Evolutionary conservation across 2,888 invertebrate genomes (phyloP).

Genomic region (Cheilosia impressa): DNA sequence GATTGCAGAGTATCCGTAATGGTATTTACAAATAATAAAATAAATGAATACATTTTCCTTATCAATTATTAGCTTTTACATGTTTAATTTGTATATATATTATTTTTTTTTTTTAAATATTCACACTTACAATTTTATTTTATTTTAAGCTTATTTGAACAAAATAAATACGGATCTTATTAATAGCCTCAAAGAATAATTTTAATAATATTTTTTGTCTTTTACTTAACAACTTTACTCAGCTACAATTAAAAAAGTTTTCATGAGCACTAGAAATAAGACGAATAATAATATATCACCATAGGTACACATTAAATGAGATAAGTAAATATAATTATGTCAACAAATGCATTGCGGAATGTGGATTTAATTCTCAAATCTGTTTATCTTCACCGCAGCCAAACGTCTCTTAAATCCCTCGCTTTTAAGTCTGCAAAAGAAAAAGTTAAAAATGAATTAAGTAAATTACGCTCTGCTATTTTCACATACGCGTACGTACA

Average conservation of each 20-base stretch:
- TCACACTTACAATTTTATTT: background rate
- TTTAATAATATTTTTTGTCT: slow-evolving; percentile 43
- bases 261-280: slow-evolving; percentile 10
- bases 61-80: background rate
- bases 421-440: slow-evolving; percentile 45
- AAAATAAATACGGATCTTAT: slow-evolving; percentile 60
- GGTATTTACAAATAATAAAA: background rate
- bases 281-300: slow-evolving; percentile 30
- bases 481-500: too few relatives aligned
- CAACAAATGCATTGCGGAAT: slow-evolving; percentile 61
- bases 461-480: background rate
- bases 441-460: background rate
- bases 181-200: slow-evolving; percentile 60
- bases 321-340: slow-evolving; percentile 43
- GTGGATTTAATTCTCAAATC: slow-evolving; percentile 22
- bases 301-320: slow-evolving; percentile 22
- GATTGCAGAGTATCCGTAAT: background rate
- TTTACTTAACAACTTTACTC: slow-evolving; percentile 23
- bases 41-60: background rate
- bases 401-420: slow-evolving; percentile 58
- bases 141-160: background rate
- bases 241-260: slow-evolving; percentile 7
- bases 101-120: background rate
- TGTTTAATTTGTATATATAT: background rate
- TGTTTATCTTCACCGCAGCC: slow-evolving; percentile 55